Conservation (phyloP, 2,113 vertebrate genomes). For the Cinclus mexicanus region DNA sequence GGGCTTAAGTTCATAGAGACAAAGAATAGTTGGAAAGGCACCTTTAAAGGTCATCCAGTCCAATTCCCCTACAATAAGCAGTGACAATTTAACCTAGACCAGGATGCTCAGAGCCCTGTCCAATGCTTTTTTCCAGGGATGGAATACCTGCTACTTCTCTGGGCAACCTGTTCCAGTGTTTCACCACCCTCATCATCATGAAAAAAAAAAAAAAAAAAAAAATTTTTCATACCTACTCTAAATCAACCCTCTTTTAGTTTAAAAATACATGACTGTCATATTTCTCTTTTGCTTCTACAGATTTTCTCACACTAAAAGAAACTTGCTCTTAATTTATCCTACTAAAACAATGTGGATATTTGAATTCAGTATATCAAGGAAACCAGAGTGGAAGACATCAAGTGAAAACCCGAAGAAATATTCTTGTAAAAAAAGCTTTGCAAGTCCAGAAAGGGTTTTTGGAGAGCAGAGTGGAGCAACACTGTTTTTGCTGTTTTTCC, state of each 20-base stretch:
- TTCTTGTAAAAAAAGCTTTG: neutral
- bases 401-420: neutral
- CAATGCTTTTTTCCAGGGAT: neutral
- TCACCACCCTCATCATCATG: neutral
- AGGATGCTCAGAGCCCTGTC: neutral
- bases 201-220: neutral
- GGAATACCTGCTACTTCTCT: neutral
- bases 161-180: neutral
- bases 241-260: neutral
- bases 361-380: neutral
- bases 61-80: neutral
- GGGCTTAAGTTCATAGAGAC: neutral
- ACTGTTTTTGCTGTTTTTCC: neutral
- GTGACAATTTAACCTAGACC: neutral
- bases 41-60: neutral
- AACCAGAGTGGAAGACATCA: neutral
- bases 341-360: neutral
- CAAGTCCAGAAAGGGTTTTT: neutral
- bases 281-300: neutral
- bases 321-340: neutral
- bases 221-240: neutral
- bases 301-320: neutral
- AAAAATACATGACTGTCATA: neutral
- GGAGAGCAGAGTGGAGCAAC: neutral
- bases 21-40: neutral